phyloP scores from a whole-genome alignment of 2,113 vertebrate genomes.

The Acrocephalus arundinaceus region DNA sequence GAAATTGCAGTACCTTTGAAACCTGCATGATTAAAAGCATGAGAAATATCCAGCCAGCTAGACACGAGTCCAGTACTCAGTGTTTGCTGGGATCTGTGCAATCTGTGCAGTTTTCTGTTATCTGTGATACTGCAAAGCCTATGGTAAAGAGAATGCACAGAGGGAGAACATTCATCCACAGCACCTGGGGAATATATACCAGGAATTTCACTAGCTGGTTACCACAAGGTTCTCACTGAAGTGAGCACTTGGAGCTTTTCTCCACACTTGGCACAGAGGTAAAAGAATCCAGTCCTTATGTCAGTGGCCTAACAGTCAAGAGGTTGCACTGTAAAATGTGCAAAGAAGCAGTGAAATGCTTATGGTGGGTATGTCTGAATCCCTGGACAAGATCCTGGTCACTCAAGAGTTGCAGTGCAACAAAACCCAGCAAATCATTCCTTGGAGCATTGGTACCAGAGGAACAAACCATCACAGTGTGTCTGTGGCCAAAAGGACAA shows the following conservation, averaged over 20 bases:
- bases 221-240: background rate
- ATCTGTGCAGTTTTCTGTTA: background rate
- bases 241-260: background rate
- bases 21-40: background rate
- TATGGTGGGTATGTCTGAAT: background rate
- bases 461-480: background rate
- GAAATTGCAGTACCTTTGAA: background rate
- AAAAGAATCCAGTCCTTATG: background rate
- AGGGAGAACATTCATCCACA: background rate
- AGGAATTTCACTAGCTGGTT: background rate
- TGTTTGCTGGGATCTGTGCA: background rate
- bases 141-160: background rate
- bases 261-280: background rate
- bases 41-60: background rate
- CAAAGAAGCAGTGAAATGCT: background rate
- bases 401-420: background rate
- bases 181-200: background rate
- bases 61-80: background rate
- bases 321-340: background rate
- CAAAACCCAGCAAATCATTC: background rate
- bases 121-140: background rate
- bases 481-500: background rate
- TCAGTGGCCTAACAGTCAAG: background rate
- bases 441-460: background rate
- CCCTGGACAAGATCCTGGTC: background rate